Evolutionary conservation across 2,888 invertebrate genomes (phyloP).

Genomic region (Timema cristinae): DNA sequence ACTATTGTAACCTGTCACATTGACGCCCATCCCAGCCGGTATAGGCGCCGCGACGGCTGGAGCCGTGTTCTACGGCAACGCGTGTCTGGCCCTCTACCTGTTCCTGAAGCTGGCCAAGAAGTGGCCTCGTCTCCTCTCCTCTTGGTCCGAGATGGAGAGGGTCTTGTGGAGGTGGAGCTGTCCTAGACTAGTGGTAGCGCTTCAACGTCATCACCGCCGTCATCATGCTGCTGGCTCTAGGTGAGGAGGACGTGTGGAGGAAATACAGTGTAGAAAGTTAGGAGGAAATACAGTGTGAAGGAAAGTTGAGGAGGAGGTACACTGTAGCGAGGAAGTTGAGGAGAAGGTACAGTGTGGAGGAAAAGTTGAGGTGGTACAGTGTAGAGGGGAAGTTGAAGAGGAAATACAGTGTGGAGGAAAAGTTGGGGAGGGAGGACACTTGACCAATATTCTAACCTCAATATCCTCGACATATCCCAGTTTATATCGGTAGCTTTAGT

Average conservation of each 20-base stretch:
- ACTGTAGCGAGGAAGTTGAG: too few relatives aligned
- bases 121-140: constrained; percentile 38
- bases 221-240: constrained; percentile 34
- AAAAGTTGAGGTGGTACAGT: too few relatives aligned
- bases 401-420: too few relatives aligned
- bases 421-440: too few relatives aligned
- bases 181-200: constrained; percentile 19
- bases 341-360: too few relatives aligned
- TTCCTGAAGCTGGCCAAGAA: constrained; percentile 41
- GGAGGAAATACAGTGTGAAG: too few relatives aligned
- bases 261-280: too few relatives aligned
- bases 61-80: constrained; percentile 44
- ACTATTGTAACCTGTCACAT: neutral
- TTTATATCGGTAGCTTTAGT: too few relatives aligned
- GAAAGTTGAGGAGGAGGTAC: too few relatives aligned
- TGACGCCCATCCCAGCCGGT: constrained; percentile 37
- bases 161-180: constrained; percentile 9
- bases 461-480: too few relatives aligned
- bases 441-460: too few relatives aligned
- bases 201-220: constrained; percentile 33
- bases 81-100: constrained; percentile 41
- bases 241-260: constrained; percentile 13
- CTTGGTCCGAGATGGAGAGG: constrained; percentile 24
- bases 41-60: constrained; percentile 44
- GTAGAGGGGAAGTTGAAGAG: too few relatives aligned